Evolutionary conservation across 2,113 vertebrate species (phyloP), one percentile per base, ranked within the genome.

Genomic region (Prolemur simus): DNA sequence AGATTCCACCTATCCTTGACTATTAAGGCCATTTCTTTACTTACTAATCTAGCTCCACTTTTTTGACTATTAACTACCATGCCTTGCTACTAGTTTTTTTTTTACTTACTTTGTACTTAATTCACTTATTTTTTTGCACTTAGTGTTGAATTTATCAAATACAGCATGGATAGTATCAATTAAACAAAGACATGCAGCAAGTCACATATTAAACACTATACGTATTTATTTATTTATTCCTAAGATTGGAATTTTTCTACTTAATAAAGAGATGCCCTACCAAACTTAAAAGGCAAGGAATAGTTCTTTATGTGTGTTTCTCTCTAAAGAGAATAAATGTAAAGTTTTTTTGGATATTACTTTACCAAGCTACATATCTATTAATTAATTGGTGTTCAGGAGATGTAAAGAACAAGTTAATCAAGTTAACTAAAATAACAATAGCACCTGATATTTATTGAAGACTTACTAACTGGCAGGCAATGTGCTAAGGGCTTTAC

Each of bases 341-440:
- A 86, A 88, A 95, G 47, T 60, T 17, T 9, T 91, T 94, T 91
- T 34, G 11, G 45, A 64, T 89, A 1, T 83, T 64, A 91, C 29
- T 91, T 92, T 47, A 7, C 17, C 74, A 49, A 91, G 7, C 7
- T 82, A 73, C 9, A 37, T 54, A 64, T 52, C 68, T 87, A 87
- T 18, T 29, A 60, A 60, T 83, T 66, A 86, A 64, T 6, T 87
- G 20, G 77, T 84, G 13, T 66, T 74, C 74, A 20, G 8, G 54
- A 94, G 95, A 85, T 82, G 15, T 69, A 18, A 94, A 76, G 32
- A 73, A 47, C 64, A 95, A 18, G 7, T 56, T 92, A 95, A 85
- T 63, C 7, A 45, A 12, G 20, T 86, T 66, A 84, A 91, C 82
- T 85, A 87, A 87, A 76, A 6, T 60, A 78, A 34, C 5, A 92